phyloP scores from a whole-genome alignment of 2,888 invertebrate genomes.

The Brachypalpus laphriformis region DNA sequence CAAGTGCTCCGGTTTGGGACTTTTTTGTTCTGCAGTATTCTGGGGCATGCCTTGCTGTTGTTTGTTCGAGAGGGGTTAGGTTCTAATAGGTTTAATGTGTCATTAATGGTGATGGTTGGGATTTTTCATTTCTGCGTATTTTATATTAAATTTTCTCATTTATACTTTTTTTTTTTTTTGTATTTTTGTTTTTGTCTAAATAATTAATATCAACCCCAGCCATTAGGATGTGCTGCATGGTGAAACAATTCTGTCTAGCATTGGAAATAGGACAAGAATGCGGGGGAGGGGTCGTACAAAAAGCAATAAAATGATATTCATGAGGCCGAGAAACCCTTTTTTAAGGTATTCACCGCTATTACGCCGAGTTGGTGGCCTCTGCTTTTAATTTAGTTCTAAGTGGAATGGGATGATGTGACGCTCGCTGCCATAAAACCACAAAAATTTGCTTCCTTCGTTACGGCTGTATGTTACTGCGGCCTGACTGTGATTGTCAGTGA shows the following conservation, averaged over 20 bases:
- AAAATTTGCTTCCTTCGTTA: background rate
- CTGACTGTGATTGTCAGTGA: background rate
- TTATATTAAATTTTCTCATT: slow-evolving; percentile 34
- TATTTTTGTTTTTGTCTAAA: background rate
- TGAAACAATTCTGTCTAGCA: background rate
- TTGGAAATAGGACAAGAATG: background rate
- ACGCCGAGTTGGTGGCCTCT: background rate
- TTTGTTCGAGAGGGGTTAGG: background rate
- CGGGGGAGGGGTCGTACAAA: background rate
- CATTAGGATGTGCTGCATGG: background rate
- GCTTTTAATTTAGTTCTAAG: slow-evolving; percentile 14
- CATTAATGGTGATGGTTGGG: slow-evolving; percentile 46
- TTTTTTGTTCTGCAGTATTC: background rate
- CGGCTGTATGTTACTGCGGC: background rate
- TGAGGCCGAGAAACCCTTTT: slow-evolving; percentile 30
- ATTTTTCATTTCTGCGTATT: background rate
- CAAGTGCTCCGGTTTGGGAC: slow-evolving; percentile 37
- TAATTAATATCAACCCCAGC: background rate
- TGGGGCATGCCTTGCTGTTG: background rate
- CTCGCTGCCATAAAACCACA: background rate
- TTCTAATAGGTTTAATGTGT: slow-evolving; percentile 51
- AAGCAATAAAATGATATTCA: slow-evolving; percentile 37
- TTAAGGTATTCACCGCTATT: slow-evolving; percentile 5
- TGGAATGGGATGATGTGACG: background rate
- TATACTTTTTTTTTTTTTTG: background rate